These are phyloP conservation scores for Zapornia atra DNA, from an alignment of 2,113 vertebrate genomes.

Conservation along the genomic window DNA sequence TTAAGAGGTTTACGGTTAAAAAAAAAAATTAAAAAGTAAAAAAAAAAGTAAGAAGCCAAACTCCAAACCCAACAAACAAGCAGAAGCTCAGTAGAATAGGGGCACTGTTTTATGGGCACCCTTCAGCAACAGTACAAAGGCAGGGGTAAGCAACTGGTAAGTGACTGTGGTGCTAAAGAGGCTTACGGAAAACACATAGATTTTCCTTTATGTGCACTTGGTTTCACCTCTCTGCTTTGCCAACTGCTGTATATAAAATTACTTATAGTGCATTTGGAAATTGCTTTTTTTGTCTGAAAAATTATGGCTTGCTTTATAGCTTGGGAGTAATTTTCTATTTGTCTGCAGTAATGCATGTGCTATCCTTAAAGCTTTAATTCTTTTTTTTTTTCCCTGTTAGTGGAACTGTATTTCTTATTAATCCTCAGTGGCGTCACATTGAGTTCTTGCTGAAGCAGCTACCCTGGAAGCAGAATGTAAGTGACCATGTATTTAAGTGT, in stretches of 20 bases:
- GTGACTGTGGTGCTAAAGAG: not conserved
- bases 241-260: not conserved
- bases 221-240: not conserved
- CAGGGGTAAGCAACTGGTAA: not conserved
- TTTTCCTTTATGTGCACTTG: not conserved
- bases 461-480: not conserved
- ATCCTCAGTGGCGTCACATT: not conserved
- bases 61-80: not conserved
- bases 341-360: not conserved
- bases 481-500: not conserved
- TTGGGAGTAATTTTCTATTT: not conserved
- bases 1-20: not conserved
- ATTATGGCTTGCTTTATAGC: not conserved
- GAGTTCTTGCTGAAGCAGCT: not conserved
- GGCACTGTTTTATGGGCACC: not conserved
- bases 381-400: not conserved
- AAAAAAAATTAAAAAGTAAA: not conserved
- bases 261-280: not conserved
- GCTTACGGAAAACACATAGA: not conserved
- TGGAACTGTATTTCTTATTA: not conserved
- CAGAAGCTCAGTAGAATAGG: not conserved
- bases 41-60: not conserved
- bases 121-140: not conserved
- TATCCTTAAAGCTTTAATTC: not conserved
- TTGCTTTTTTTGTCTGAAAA: not conserved